Evolutionary conservation across 2,113 vertebrate genomes (phyloP).

Genomic region (Mirza zaza): DNA sequence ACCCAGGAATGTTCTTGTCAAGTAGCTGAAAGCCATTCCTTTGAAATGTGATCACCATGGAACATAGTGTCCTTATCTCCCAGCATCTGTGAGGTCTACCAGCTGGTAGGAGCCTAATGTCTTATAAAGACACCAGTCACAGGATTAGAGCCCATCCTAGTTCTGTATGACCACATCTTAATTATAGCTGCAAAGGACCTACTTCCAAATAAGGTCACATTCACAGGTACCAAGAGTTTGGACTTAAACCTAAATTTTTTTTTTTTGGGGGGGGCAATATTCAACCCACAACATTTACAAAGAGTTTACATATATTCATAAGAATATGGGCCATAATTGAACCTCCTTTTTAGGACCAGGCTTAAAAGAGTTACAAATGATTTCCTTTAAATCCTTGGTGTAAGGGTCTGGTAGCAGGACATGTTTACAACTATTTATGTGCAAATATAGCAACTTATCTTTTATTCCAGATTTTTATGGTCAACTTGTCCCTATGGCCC

Average conservation of each 20-base stretch:
- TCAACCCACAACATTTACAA: background rate
- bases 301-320: background rate
- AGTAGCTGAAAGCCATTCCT: background rate
- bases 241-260: background rate
- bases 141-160: background rate
- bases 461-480: background rate
- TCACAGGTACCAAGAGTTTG: background rate
- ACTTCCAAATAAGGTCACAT: background rate
- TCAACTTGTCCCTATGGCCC: background rate
- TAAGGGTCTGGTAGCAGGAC: background rate
- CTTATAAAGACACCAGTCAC: background rate
- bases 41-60: background rate
- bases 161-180: background rate
- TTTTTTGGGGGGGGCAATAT: background rate
- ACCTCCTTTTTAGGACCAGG: background rate
- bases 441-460: background rate
- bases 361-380: background rate
- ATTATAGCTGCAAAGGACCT: background rate
- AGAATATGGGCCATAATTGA: background rate
- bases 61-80: background rate
- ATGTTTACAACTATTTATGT: background rate
- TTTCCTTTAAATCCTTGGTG: background rate
- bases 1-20: background rate
- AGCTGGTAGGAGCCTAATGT: background rate
- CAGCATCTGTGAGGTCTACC: background rate